Evolutionary conservation across 30 jellyfish, hydroid and myxozoan species (phyloP), one percentile per base, ranked within the genome.

Genomic region (Cassiopea xamachana): DNA sequence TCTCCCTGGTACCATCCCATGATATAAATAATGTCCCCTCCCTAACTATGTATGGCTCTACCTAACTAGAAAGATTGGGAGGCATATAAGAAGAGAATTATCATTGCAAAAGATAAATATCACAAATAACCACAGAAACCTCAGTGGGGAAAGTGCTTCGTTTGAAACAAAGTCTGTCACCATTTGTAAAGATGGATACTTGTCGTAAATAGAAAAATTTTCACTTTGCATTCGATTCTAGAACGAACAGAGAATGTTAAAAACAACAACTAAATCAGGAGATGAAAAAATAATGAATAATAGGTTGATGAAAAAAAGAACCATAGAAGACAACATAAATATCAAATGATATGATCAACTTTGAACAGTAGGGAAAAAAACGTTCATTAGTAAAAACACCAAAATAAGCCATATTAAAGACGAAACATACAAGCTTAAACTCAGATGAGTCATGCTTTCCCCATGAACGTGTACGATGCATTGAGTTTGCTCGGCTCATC

Each of bases 171-270:
- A 96, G 50, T 96, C 99, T 46, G 96, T 87, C 27, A 96, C 96
- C 94, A 96, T 81, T 84, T 83, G 94, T 48, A 96, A 96, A 27
- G 98, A 82, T 60, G 99, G 99, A 75, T 81, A 96, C 67, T 92
- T 96, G 60, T 96, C 99, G 46, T 75, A 79, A 27, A 49, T 73
- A 1, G 89, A 84, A 19, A 72, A 13, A 48, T 81, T 96, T 13
- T 94, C 98, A 50, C 77, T 64, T 72, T 69, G 89, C 19, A 14
- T 50, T 2, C 93, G 93, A 90, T 76, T 62, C 97, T 90, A 45
- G 10, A 67, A 48, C n/a, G 43, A 48, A 59, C 76, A 46, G 12
- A 55, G 12, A 55, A 55, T 55, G 15, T 9, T 46, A 48, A 77
- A 15, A 46, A 47, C 19, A 48, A 10, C 7, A 55, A 3, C 64